phyloP scores from a whole-genome alignment of 2,888 invertebrate species.

The Hetaerina titia region DNA sequence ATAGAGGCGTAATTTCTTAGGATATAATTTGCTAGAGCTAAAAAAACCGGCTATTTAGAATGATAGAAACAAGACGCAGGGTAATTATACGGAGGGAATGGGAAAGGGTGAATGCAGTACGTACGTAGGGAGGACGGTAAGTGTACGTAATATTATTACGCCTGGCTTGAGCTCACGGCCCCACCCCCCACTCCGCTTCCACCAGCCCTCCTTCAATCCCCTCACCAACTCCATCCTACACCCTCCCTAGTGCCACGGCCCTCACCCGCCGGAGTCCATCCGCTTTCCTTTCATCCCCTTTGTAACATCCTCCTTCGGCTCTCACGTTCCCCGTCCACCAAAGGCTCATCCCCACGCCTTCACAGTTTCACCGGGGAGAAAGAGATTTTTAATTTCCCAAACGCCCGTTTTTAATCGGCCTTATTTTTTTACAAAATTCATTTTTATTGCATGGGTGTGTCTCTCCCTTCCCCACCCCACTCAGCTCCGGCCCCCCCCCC shows the following conservation, averaged over 20 bases:
- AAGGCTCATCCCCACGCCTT: neutral
- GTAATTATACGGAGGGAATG: too few relatives aligned
- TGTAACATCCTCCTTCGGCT: neutral
- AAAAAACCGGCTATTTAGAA: too few relatives aligned
- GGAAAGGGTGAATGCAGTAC: too few relatives aligned
- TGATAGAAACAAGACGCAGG: too few relatives aligned
- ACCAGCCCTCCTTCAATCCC: neutral
- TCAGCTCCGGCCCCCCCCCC: neutral
- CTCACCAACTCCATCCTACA: neutral
- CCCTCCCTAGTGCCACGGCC: too few relatives aligned
- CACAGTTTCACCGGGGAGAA: constrained; percentile 7
- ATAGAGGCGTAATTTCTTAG: too few relatives aligned
- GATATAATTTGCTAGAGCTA: too few relatives aligned
- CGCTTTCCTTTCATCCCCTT: neutral
- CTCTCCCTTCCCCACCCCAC: neutral
- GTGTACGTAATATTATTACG: too few relatives aligned
- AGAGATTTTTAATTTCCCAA: constrained; percentile 64
- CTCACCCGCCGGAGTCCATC: too few relatives aligned
- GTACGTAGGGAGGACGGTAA: too few relatives aligned
- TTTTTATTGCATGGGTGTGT: constrained; percentile 64
- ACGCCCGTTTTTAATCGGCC: constrained; percentile 33
- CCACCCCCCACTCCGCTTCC: neutral
- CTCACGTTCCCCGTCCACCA: neutral
- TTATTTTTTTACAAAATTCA: constrained; percentile 50
- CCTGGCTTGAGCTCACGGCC: neutral